A percentile compares a stretch with the other conserved stretches of the same genome.
Evolutionary conservation across 2,113 vertebrate species (phyloP).

Genomic region (Gadus chalcogrammus): DNA sequence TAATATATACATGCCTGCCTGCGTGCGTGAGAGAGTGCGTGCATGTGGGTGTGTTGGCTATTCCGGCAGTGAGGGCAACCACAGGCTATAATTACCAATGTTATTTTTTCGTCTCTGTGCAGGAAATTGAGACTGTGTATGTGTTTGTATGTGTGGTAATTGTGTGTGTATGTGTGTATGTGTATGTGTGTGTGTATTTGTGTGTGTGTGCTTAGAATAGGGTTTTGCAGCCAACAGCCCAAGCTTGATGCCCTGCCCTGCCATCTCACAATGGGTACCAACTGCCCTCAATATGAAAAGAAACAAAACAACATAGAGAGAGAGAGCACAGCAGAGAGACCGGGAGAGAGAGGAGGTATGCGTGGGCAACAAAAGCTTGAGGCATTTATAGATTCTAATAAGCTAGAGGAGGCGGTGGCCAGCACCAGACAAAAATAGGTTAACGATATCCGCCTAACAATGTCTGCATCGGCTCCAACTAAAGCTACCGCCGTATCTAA

Average conservation of each 20-base stretch:
- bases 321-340: background rate
- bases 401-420: too few species aligned
- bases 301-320: background rate
- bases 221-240: constrained; percentile 12
- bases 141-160: background rate
- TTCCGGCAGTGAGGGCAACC: constrained; percentile 20
- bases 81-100: constrained; percentile 45
- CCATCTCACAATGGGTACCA: constrained; percentile 16
- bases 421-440: too few species aligned
- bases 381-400: too few species aligned
- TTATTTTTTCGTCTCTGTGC: constrained; percentile 34
- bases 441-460: too few species aligned
- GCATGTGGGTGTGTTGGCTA: constrained; percentile 12
- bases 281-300: constrained; percentile 1
- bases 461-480: too few species aligned
- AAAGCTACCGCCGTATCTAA: too few species aligned
- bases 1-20: background rate
- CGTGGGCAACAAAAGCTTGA: background rate
- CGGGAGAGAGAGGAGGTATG: background rate
- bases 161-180: background rate
- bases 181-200: constrained; percentile 5
- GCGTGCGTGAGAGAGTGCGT: constrained; percentile 7
- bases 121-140: constrained; percentile 35
- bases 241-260: constrained; percentile 2
- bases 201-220: constrained; percentile 15